These are phyloP conservation scores for Notodonta ziczac DNA, from an alignment of 2,888 invertebrate genomes.

Conservation along the genomic window DNA sequence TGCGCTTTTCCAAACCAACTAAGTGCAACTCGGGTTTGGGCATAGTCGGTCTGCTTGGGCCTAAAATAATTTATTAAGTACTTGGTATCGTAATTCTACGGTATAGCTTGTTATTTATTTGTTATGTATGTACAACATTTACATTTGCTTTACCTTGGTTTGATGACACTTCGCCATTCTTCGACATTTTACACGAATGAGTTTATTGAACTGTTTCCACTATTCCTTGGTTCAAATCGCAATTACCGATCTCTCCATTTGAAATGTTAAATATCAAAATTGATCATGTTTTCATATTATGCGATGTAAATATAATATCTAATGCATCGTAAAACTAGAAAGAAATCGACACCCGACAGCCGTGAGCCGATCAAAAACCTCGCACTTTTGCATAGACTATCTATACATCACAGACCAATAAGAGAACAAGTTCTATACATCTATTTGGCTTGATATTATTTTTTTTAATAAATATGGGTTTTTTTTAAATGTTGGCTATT, in stretches of 20 bases:
- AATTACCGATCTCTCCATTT: slow-evolving; percentile 70
- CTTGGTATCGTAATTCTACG: neutral
- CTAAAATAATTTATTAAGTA: slow-evolving; percentile 46
- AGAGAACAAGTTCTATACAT: no score
- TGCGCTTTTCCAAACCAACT: slow-evolving; percentile 81
- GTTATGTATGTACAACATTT: slow-evolving; percentile 6
- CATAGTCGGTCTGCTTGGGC: slow-evolving; percentile 74
- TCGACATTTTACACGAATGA: slow-evolving; percentile 85
- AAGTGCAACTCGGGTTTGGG: slow-evolving; percentile 78
- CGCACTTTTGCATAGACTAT: neutral
- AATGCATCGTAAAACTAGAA: slow-evolving; percentile 42
- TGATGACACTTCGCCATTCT: slow-evolving; percentile 88
- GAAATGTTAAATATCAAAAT: slow-evolving; percentile 48
- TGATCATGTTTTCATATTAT: slow-evolving; percentile 61
- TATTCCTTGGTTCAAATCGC: slow-evolving; percentile 62
- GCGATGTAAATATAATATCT: slow-evolving; percentile 44
- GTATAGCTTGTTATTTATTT: neutral
- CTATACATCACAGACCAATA: no score
- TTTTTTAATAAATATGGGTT: no score
- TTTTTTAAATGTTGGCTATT: no score
- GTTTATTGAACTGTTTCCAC: slow-evolving; percentile 46
- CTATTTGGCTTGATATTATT: no score
- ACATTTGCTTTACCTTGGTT: slow-evolving; percentile 79
- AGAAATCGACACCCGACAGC: slow-evolving; percentile 18
- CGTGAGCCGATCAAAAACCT: no score